A percentile compares a stretch with the other conserved stretches of the same genome.
phyloP scores from a whole-genome alignment of 1,140 invertebrate genomes.

The Drosophila virilis region DNA sequence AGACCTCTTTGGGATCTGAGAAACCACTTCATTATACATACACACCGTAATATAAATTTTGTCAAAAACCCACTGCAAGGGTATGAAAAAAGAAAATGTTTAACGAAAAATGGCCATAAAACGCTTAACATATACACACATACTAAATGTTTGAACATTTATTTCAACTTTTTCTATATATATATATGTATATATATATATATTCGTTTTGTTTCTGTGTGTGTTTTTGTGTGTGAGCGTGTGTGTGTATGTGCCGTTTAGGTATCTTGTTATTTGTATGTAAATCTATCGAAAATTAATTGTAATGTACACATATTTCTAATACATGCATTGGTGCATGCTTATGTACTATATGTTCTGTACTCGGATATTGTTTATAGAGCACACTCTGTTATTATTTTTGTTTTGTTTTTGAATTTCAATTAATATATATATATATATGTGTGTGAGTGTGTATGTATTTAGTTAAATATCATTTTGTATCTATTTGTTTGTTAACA shows the following conservation, averaged over 20 bases:
- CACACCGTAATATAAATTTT: not conserved
- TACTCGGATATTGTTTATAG: constrained; percentile 11
- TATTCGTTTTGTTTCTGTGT: constrained; percentile 16
- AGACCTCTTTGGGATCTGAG: not conserved
- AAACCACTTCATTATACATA: not conserved
- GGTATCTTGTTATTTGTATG: constrained; percentile 46
- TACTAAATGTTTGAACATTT: constrained; percentile 3
- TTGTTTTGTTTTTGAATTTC: constrained; percentile 34
- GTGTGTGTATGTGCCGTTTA: constrained; percentile 12
- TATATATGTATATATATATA: constrained; percentile 5
- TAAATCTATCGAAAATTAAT: constrained; percentile 81
- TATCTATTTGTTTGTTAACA: constrained; percentile 76
- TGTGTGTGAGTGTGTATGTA: constrained; percentile 6
- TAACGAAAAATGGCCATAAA: constrained; percentile 9
- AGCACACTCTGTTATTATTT: constrained; percentile 25
- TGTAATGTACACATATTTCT: constrained; percentile 47
- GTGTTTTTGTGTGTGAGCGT: constrained; percentile 3
- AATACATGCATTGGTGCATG: constrained; percentile 8
- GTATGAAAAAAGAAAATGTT: constrained; percentile 1
- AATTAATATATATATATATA: too few species aligned
- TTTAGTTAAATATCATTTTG: constrained; percentile 65
- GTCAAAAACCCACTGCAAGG: constrained; percentile 17
- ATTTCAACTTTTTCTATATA: not conserved
- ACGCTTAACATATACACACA: constrained; percentile 20
- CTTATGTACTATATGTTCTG: constrained; percentile 8